Base-by-base conservation (phyloP, 2,797 vertebrate genomes). In the Sebastiscus albofasciatus region DNA sequence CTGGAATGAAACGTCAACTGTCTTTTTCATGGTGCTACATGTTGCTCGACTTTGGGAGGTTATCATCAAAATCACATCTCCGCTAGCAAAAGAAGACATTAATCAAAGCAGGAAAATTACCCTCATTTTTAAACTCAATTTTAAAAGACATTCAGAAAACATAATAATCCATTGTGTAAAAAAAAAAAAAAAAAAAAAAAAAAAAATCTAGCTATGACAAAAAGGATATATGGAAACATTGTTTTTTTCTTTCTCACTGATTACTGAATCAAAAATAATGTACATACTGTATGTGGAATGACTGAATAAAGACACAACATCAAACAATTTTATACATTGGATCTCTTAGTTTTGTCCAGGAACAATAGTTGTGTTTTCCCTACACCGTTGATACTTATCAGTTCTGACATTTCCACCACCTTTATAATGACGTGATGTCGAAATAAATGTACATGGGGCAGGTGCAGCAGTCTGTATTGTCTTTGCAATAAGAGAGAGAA, bases 1-100 rank as follows among this genome's bases (percentile, higher is more conserved):
- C 49, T 66, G 83, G 89, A 92, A 91, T 85, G 83, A 84, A 46
- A 55, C 36, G n/a, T 80, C 24, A 29, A 56, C 69, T 26, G 70
- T 90, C 67, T 86, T 80, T 81, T 65, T 85, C 73, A 86, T 68
- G 82, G 83, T 94, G 95, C 95, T 96, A 96, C 95, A 95, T 95
- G 87, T 92, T 86, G 92, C 93, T 90, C 16, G 24, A 90, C 90
- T 93, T 94, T 92, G 90, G 92, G 89, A 87, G 59, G 59, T 77
- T 77, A 68, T 85, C 58, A 55, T 87, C 60, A 79, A 83, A 85
- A 89, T 81, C 83, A 58, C 76, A 85, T 72, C 69, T 86, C 76
- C 4, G 74, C 72, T 68, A 71, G 80, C 81, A 71, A 90, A 85
- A 77, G 14, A 82, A 83, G 90, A 82, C 18, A 75, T 24, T 42